Evolutionary conservation across 2,797 vertebrate genomes (phyloP).

Genomic region (Falco berigora): DNA sequence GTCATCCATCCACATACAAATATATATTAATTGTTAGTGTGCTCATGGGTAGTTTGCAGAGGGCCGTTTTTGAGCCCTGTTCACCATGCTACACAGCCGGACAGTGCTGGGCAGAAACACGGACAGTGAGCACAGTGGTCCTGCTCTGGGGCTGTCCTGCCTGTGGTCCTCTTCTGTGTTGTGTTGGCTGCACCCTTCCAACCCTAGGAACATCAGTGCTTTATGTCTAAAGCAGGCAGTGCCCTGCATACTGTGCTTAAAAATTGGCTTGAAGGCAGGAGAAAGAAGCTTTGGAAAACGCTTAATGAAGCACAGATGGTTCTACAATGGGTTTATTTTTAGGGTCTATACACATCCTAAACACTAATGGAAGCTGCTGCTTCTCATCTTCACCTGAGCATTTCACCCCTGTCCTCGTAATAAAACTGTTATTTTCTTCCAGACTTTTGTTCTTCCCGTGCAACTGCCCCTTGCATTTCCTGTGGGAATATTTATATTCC

Average conservation of each 20-base stretch:
- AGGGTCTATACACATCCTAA: background rate
- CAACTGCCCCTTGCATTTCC: background rate
- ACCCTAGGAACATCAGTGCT: background rate
- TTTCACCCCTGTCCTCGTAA: background rate
- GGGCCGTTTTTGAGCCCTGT: background rate
- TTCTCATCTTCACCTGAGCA: background rate
- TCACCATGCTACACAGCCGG: fast-evolving
- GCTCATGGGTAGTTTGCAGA: background rate
- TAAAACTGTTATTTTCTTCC: background rate
- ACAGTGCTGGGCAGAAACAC: background rate
- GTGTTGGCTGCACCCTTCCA: background rate
- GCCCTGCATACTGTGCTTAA: background rate
- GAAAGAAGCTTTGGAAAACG: background rate
- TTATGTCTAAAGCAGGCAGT: background rate
- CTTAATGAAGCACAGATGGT: background rate
- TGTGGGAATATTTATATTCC: background rate
- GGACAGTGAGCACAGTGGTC: background rate
- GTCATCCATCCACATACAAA: background rate
- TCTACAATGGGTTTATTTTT: background rate
- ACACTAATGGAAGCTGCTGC: background rate
- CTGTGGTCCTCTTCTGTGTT: background rate
- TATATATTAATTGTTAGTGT: no score
- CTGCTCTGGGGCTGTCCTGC: background rate
- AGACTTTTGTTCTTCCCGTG: background rate
- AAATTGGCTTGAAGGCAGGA: background rate